These are phyloP conservation scores for Pedicia rivosa DNA, from an alignment of 2,888 invertebrate genomes.

Conservation along the genomic window DNA sequence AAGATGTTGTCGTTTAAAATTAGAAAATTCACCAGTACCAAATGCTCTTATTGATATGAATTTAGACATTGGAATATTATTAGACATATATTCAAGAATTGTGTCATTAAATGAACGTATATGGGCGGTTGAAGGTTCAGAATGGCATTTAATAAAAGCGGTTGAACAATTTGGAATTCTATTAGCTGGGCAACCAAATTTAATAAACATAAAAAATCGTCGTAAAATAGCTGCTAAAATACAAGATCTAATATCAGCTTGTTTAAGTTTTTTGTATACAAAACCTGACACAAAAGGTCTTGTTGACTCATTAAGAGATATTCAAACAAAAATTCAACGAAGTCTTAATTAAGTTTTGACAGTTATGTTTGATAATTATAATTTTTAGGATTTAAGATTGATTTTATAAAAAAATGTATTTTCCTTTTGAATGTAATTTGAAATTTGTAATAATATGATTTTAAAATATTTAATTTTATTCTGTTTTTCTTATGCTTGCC, in stretches of 20 bases:
- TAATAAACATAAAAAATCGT: conserved; percentile 33
- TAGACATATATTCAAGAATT: conserved; percentile 55
- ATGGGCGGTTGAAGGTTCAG: conserved; percentile 73
- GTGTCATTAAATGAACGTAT: conserved; percentile 68
- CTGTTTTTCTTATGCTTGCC: too few relatives aligned
- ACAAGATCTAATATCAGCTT: conserved; percentile 57
- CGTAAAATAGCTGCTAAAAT: conserved; percentile 50
- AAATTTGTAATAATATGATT: too few relatives aligned
- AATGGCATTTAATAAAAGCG: conserved; percentile 68
- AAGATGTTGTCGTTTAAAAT: conserved; percentile 53
- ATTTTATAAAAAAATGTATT: too few relatives aligned
- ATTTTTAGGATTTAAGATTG: too few relatives aligned
- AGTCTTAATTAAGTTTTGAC: conserved; percentile 3
- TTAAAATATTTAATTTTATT: too few relatives aligned
- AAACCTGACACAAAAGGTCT: conserved; percentile 50
- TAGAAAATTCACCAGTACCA: conserved; percentile 60
- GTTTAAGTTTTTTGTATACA: conserved; percentile 59
- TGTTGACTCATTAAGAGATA: conserved; percentile 34
- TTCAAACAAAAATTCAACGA: conserved; percentile 25
- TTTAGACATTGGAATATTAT: conserved; percentile 56
- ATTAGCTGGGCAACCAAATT: conserved; percentile 45
- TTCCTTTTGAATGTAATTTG: too few relatives aligned
- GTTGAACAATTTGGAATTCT: conserved; percentile 54
- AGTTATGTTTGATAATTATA: too few relatives aligned
- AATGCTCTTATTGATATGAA: conserved; percentile 59